These are phyloP conservation scores for Saguinus midas DNA, from an alignment of 2,113 vertebrate species.

Conservation along the genomic window DNA sequence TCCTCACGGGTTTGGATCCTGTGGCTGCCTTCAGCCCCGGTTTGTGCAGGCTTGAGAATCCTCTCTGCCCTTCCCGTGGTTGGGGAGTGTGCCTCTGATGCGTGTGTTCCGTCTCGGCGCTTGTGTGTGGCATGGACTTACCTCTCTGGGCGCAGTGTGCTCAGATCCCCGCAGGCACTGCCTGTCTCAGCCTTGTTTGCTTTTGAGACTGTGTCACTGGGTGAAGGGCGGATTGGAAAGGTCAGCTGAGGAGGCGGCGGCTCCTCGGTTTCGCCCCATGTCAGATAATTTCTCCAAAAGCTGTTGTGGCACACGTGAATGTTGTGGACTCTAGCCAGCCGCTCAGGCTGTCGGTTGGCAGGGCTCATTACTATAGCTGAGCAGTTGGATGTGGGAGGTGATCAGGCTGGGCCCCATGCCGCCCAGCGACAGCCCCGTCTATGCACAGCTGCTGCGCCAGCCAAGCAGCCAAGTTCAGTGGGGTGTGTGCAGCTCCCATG, in stretches of 20 bases:
- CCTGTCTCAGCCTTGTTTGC: fast-evolving
- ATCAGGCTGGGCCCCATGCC: fast-evolving
- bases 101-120: fast-evolving
- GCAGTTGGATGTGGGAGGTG: not conserved
- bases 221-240: not conserved
- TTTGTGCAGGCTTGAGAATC: not conserved
- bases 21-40: fast-evolving
- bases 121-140: no score
- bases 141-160: fast-evolving
- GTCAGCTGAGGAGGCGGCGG: fast-evolving
- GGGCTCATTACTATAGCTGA: not conserved
- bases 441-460: fast-evolving
- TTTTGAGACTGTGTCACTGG: not conserved
- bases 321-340: fast-evolving
- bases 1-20: not conserved
- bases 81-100: fast-evolving
- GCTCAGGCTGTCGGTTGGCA: not conserved
- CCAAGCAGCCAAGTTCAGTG: not conserved
- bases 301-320: fast-evolving
- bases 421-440: not conserved
- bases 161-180: not conserved
- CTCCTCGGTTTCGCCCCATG: not conserved
- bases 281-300: not conserved
- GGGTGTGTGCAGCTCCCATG: not conserved
- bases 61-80: fast-evolving